Percentiles rank a stretch among this genome's conserved stretches.
These are phyloP conservation scores for Hylyphantes graminicola DNA, from an alignment of 1,140 invertebrate genomes.

Conservation along the genomic window DNA sequence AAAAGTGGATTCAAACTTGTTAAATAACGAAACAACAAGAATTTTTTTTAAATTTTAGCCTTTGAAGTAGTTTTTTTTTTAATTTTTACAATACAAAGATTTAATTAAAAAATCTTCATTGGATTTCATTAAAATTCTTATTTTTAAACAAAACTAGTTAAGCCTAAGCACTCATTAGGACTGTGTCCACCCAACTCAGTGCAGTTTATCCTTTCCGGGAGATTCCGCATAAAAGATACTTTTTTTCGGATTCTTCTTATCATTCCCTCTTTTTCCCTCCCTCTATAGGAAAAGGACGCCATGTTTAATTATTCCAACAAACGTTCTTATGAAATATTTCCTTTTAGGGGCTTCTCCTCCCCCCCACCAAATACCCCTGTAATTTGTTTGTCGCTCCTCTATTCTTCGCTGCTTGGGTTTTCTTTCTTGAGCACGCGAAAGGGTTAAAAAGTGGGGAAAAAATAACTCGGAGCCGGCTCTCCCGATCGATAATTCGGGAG, in stretches of 20 bases:
- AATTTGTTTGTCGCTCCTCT: constrained; percentile 52
- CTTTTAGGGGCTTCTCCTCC: constrained; percentile 17
- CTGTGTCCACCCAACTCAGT: no score
- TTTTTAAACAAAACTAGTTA: no score
- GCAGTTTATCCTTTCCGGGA: no score
- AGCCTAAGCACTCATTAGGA: no score
- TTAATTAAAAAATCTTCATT: no score
- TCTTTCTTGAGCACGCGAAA: constrained; percentile 23
- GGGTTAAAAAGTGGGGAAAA: constrained; percentile 44
- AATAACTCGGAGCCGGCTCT: constrained; percentile 1
- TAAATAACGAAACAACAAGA: no score
- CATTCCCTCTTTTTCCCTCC: constrained; percentile 15
- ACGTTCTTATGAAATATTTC: constrained; percentile 56
- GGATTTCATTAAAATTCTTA: no score
- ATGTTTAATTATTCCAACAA: constrained; percentile 57
- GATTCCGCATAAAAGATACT: no score
- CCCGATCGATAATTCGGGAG: constrained; percentile 56
- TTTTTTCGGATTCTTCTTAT: not conserved
- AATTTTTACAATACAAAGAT: no score
- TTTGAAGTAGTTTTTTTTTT: no score
- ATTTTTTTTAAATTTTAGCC: no score
- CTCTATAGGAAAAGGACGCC: constrained; percentile 31
- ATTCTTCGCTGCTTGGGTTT: constrained; percentile 26
- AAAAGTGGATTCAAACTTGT: no score
- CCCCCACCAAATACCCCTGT: constrained; percentile 1